A percentile compares a stretch with the other conserved stretches of the same genome.
Conservation (phyloP, 1,140 invertebrate genomes). For the Manduca sexta region DNA sequence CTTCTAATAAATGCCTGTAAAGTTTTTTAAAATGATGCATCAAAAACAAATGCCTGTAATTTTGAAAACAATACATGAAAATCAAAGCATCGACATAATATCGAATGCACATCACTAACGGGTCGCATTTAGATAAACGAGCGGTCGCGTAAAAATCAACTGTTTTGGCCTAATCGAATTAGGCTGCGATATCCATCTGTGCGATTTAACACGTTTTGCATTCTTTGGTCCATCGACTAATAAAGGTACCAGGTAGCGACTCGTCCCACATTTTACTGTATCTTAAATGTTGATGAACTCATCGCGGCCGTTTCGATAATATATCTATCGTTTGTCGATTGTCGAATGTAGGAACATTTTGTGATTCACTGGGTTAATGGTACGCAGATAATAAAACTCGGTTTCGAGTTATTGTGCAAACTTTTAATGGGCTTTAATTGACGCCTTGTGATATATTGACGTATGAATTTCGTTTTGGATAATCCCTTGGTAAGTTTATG, state of each 20-base stretch:
- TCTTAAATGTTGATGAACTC: slow-evolving; percentile 62
- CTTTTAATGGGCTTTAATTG: slow-evolving; percentile 6
- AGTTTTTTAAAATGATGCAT: too few relatives aligned
- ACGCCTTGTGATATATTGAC: not conserved
- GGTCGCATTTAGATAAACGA: slow-evolving; percentile 56
- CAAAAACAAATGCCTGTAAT: too few relatives aligned
- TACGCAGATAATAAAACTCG: slow-evolving; percentile 9
- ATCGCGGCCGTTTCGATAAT: slow-evolving; percentile 33
- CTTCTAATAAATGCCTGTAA: too few relatives aligned
- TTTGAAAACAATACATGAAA: too few relatives aligned
- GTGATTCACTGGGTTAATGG: slow-evolving; percentile 17
- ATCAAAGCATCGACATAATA: not conserved
- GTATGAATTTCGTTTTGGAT: not conserved
- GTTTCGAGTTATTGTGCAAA: slow-evolving; percentile 1
- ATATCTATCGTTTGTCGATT: slow-evolving; percentile 44
- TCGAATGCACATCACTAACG: slow-evolving; percentile 27
- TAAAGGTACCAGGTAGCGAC: slow-evolving; percentile 64
- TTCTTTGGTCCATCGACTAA: slow-evolving; percentile 62
- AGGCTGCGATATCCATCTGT: slow-evolving; percentile 61
- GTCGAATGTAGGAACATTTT: slow-evolving; percentile 26
- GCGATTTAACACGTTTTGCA: slow-evolving; percentile 67
- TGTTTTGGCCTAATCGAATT: slow-evolving; percentile 68
- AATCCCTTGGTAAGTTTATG: too few relatives aligned
- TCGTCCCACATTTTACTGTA: slow-evolving; percentile 38
- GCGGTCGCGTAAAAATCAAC: slow-evolving; percentile 63